Evolutionary conservation across 2,888 invertebrate species (phyloP), one percentile per base, ranked within the genome.

Genomic region (Papilio demoleus): DNA sequence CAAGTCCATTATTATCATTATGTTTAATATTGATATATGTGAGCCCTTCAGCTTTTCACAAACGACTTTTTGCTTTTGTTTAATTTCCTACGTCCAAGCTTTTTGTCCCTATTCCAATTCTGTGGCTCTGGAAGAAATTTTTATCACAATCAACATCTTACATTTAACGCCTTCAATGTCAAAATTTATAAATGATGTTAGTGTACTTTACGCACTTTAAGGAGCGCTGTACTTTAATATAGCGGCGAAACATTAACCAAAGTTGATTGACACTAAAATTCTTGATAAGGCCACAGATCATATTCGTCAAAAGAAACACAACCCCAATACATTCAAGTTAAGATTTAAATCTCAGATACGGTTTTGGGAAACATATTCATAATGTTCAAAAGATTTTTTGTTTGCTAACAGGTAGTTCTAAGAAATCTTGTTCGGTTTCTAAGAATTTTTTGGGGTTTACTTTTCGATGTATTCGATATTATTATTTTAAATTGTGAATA

Each of bases 381-480:
- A 59, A 59, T 40, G 58, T 34, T 64, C 60, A 60, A 60, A 78
- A 79, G 75, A 71, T 75, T 71, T 79, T 81, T 82, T 77, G 76
- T 79, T 70, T 72, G 65, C 77, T 74, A 79, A 82, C 81, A 83
- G 85, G 84, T 84, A 84, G 81, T 86, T 86, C 87, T 75, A 31
- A 79, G 87, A 87, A 87, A 77, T 77, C 69, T 71, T 71, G 71
- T 70, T 72, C 73, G 76, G 76, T 78, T 87, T 87, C 87, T 81
- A 8, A 74, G 87, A 87, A 87, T 70, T 78, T 78, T 83, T 81
- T 80, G 72, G 71, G 71, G 76, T 73, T 73, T 71, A 70, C 76
- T 76, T 79, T 79, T 63, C 65, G 27, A 73, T 70, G 38, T 40
- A 36, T 53, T 36, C 24, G 36, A 60, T 27, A 27, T 8, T 53